Evolutionary conservation across 1,140 invertebrate genomes (phyloP), one percentile per base, ranked within the genome.

Genomic region (Drosophila eugracilis): DNA sequence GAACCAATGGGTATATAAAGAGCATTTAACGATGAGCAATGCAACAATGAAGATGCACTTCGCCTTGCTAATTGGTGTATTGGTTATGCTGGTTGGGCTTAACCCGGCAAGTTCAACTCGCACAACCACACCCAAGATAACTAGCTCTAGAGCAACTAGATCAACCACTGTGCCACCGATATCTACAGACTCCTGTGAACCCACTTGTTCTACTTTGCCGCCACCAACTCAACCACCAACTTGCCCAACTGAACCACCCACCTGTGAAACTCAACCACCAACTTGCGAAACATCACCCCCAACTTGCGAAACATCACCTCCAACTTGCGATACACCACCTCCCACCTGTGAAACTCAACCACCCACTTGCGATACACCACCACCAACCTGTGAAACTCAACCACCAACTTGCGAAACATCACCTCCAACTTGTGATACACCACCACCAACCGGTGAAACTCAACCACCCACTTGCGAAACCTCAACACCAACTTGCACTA

Each of bases 1-100:
- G 22, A 22, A 34, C 28, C 30, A 52, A 7, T 15, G 12, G 17
- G 44, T 34, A 57, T 57, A 57, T 19, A 58, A 52, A 14, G 30
- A 9, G 4, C 15, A 14, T 5, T 17, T 14, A 7, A 10, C 9
- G 5, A 5, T 6, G 1, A 1, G n/a, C 1, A 14, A 14, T 19
- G 4, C 15, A 52, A 17, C 21, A 53, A n/a, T 36, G 3, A 59
- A 53, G 5, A 58, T 58, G 30, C 55, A 9, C 7, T 36, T 36
- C 1, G 9, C 5, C 2, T 28, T 52, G 21, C 15, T 36, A 1
- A 7, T 36, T 36, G 21, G 15, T 6, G 0, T 44, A 2, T 5
- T 57, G 9, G 12, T 21, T 21, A 7, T 17, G 6, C n/a, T 47
- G 50, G 52, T 42, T 32, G 26, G 19, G 14, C 15, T 34, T 5